Conservation (phyloP, 1,140 invertebrate genomes). For the Diabrotica virgifera region DNA sequence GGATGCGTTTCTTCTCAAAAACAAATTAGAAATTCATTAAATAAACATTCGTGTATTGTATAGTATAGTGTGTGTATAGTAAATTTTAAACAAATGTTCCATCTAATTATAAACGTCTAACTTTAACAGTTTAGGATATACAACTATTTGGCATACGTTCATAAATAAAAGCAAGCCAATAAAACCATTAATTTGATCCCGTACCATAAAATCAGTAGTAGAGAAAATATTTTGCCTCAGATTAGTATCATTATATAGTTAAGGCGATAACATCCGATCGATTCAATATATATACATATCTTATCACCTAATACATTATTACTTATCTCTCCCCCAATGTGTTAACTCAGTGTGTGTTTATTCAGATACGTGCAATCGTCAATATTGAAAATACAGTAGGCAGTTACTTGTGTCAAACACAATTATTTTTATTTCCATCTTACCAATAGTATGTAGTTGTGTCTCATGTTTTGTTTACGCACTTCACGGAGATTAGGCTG, state of each 20-base stretch:
- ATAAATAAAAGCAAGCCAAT: constrained; percentile 8
- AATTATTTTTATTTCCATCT: constrained; percentile 12
- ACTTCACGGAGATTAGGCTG: too few relatives aligned
- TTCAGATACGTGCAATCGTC: constrained; percentile 21
- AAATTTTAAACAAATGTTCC: too few relatives aligned
- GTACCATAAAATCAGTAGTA: constrained; percentile 23
- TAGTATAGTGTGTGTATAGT: too few relatives aligned
- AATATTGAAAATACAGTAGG: constrained; percentile 27
- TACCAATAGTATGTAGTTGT: too few relatives aligned
- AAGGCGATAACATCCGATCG: constrained; percentile 18
- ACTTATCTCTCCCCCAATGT: constrained; percentile 10
- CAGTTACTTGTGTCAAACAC: constrained; percentile 16
- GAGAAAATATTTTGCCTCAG: constrained; percentile 15
- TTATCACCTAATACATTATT: constrained; percentile 14
- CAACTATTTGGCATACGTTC: background rate
- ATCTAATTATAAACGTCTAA: background rate
- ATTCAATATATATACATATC: constrained; percentile 13
- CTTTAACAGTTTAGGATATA: background rate
- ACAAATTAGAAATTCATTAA: too few relatives aligned
- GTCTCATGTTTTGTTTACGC: too few relatives aligned
- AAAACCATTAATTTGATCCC: constrained; percentile 13
- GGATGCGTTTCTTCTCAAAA: too few relatives aligned
- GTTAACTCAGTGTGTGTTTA: constrained; percentile 19
- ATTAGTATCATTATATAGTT: constrained; percentile 17
- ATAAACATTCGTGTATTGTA: too few relatives aligned